These are phyloP conservation scores for Psilanteris sp. DNA, from an alignment of 1,140 invertebrate species.

Conservation along the genomic window DNA sequence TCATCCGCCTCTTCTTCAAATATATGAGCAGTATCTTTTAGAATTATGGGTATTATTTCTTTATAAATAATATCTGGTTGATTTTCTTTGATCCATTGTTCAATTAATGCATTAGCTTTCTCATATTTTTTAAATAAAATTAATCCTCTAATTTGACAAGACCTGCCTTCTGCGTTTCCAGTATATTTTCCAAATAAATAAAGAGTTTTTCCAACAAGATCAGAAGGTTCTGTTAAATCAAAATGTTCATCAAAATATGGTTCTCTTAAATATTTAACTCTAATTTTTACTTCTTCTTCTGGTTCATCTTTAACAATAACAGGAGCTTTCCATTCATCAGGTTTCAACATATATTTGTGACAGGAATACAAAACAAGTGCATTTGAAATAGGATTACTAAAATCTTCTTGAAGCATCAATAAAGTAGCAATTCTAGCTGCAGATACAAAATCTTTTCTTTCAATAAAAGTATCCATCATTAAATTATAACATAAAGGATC, in stretches of 20 bases:
- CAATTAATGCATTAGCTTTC: conserved; percentile 78
- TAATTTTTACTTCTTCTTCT: conserved; percentile 86
- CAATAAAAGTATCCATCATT: conserved; percentile 89
- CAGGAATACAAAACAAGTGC: conserved; percentile 87
- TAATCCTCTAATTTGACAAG: conserved; percentile 85
- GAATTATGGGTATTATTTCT: conserved; percentile 75
- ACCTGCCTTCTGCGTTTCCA: conserved; percentile 82
- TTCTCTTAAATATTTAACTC: conserved; percentile 90
- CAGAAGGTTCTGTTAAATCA: conserved; percentile 85
- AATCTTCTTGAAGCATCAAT: conserved; percentile 94
- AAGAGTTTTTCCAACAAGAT: conserved; percentile 90
- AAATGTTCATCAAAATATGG: conserved; percentile 93
- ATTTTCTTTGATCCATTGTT: conserved; percentile 67
- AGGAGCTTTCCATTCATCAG: conserved; percentile 79
- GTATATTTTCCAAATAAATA: conserved; percentile 81
- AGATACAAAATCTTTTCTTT: conserved; percentile 83
- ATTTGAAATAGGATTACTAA: conserved; percentile 85
- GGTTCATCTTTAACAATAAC: conserved; percentile 74
- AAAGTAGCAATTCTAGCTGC: conserved; percentile 89
- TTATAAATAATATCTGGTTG: conserved; percentile 72
- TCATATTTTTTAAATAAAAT: conserved; percentile 85
- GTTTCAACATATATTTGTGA: conserved; percentile 85
- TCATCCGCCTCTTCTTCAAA: conserved; percentile 70
- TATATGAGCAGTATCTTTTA: conserved; percentile 69
- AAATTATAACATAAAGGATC: conserved; percentile 89